These are phyloP conservation scores for Peromyscus maniculatus DNA, from an alignment of 2,113 vertebrate species.

Conservation along the genomic window DNA sequence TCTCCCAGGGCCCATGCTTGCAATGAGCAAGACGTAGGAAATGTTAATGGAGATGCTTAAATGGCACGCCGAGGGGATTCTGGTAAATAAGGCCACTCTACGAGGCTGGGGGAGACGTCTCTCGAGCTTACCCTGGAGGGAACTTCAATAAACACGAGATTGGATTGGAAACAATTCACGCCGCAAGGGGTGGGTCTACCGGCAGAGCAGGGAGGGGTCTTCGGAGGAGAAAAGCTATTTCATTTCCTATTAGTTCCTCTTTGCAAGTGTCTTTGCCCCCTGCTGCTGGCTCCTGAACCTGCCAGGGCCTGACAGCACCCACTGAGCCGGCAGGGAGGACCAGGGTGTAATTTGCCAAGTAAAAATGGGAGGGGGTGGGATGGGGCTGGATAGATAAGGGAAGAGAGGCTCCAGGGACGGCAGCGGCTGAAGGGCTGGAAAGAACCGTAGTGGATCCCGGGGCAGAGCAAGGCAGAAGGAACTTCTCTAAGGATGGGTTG, in stretches of 20 bases:
- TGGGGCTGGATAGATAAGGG: not conserved
- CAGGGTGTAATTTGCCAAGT: not conserved
- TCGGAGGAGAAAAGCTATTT: not conserved
- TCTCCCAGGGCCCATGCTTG: not conserved
- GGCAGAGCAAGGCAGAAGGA: not conserved
- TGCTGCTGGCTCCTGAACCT: not conserved
- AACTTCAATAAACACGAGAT: conserved; percentile 63
- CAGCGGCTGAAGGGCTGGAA: not conserved
- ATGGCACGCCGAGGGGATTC: conserved; percentile 62
- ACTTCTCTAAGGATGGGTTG: not conserved
- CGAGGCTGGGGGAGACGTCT: conserved; percentile 52
- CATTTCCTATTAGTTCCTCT: not conserved
- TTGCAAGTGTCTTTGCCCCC: not conserved
- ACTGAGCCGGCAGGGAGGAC: not conserved
- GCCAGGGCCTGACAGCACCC: not conserved
- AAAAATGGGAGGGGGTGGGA: not conserved
- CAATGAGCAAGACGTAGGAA: conserved; percentile 65
- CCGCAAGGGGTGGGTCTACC: not conserved
- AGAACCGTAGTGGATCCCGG: not conserved
- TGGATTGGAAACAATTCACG: conserved; percentile 45
- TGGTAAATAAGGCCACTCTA: conserved; percentile 43
- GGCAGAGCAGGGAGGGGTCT: conserved; percentile 11
- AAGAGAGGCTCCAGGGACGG: no score
- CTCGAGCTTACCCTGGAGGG: conserved; percentile 25
- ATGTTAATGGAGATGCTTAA: conserved; percentile 52